Conservation (phyloP, 2,888 invertebrate species). For the Trimorus sp. region DNA sequence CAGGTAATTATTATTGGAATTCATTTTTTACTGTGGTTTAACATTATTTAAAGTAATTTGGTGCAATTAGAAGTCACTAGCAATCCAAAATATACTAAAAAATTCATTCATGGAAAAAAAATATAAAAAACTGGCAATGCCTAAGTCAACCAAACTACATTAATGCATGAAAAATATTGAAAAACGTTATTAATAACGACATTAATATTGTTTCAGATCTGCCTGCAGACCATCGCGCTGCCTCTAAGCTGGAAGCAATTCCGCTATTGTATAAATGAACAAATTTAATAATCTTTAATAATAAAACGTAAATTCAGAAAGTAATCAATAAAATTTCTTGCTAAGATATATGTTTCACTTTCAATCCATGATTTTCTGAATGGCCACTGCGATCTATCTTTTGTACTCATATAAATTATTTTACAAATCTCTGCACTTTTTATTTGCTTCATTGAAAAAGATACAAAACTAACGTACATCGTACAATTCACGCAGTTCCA, state of each 20-base stretch:
- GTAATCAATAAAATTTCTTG: slow-evolving; percentile 75
- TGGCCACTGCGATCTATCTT: no score
- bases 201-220: slow-evolving; percentile 76
- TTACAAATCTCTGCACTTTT: no score
- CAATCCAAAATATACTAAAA: no score
- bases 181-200: no score
- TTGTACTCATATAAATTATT: no score
- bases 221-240: slow-evolving; percentile 80
- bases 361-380: neutral
- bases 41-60: no score
- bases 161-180: no score
- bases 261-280: slow-evolving; percentile 82
- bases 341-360: slow-evolving; percentile 64
- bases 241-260: slow-evolving; percentile 80
- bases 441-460: neutral
- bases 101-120: no score
- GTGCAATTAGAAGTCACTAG: no score
- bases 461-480: neutral
- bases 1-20: slow-evolving; percentile 65
- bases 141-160: no score
- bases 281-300: slow-evolving; percentile 82
- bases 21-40: neutral
- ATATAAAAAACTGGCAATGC: no score
- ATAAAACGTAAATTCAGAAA: slow-evolving; percentile 81
- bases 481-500: no score